Conservation (phyloP, 2,888 invertebrate species). For the Cremastinae sp. region DNA sequence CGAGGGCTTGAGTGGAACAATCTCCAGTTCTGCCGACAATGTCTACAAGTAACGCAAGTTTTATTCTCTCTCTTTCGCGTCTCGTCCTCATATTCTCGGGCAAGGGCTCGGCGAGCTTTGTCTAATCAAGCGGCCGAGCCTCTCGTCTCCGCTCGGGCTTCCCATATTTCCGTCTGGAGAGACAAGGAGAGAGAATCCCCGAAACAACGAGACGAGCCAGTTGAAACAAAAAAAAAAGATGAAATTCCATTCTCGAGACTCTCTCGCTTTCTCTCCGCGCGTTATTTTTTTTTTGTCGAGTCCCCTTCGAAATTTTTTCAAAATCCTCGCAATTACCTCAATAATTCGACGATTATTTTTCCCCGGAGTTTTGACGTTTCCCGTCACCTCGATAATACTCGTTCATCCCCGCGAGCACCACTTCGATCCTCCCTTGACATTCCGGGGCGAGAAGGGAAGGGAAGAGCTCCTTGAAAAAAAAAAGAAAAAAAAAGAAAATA, state of each 20-base stretch:
- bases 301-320: conserved; percentile 70
- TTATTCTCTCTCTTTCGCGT: conserved; percentile 38
- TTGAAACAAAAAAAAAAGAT: conserved; percentile 57
- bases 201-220: conserved; percentile 57
- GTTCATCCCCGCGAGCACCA: conserved; percentile 52
- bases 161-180: conserved; percentile 79
- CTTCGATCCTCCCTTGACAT: conserved; percentile 44
- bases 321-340: conserved; percentile 79
- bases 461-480: conserved; percentile 25
- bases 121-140: conserved; percentile 80
- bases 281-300: conserved; percentile 67
- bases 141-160: conserved; percentile 69
- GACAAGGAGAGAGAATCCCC: conserved; percentile 58
- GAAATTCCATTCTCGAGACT: conserved; percentile 53
- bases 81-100: conserved; percentile 47
- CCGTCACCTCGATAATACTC: conserved; percentile 63
- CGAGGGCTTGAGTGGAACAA: conserved; percentile 72
- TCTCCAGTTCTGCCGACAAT: conserved; percentile 35
- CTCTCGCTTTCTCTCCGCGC: conserved; percentile 48
- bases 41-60: conserved; percentile 41
- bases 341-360: conserved; percentile 75
- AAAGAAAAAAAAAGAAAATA: conserved; percentile 38
- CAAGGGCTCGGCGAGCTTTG: conserved; percentile 73
- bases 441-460: conserved; percentile 4
- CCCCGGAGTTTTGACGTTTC: conserved; percentile 68